These are phyloP conservation scores for Pogonus chalceus DNA, from an alignment of 1,140 invertebrate genomes.

Conservation along the genomic window DNA sequence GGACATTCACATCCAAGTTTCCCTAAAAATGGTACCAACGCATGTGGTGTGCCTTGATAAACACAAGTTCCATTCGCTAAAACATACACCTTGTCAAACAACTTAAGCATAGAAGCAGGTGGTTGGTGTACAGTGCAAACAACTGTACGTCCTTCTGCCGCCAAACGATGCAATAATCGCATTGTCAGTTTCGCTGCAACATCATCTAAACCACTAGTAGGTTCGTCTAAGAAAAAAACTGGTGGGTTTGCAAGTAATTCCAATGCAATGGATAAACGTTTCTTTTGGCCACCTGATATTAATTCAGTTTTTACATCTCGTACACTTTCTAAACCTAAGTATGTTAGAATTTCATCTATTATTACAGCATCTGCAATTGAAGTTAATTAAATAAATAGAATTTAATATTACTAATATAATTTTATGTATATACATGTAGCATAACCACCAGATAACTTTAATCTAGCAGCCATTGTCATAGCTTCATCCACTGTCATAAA, in stretches of 20 bases:
- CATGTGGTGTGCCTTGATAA: conserved; percentile 59
- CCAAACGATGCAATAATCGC: conserved; percentile 38
- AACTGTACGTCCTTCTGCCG: conserved; percentile 63
- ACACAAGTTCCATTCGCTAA: conserved; percentile 56
- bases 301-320: conserved; percentile 51
- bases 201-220: conserved; percentile 34
- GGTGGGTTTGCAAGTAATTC: conserved; percentile 76
- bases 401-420: no score
- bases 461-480: conserved; percentile 71
- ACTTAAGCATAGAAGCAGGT: conserved; percentile 67
- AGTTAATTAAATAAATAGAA: no score
- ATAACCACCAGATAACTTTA: conserved; percentile 71
- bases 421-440: no score
- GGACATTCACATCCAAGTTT: conserved; percentile 59
- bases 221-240: conserved; percentile 57
- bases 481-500: conserved; percentile 73
- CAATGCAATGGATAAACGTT: conserved; percentile 71
- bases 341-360: no score
- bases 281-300: conserved; percentile 76
- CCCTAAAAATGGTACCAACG: conserved; percentile 60
- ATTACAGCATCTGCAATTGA: no score
- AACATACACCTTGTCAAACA: conserved; percentile 54
- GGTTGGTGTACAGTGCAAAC: conserved; percentile 85
- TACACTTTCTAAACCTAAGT: not conserved
- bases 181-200: not conserved